These are phyloP conservation scores for Sitophilus oryzae DNA, from an alignment of 1,140 invertebrate genomes.

Conservation along the genomic window DNA sequence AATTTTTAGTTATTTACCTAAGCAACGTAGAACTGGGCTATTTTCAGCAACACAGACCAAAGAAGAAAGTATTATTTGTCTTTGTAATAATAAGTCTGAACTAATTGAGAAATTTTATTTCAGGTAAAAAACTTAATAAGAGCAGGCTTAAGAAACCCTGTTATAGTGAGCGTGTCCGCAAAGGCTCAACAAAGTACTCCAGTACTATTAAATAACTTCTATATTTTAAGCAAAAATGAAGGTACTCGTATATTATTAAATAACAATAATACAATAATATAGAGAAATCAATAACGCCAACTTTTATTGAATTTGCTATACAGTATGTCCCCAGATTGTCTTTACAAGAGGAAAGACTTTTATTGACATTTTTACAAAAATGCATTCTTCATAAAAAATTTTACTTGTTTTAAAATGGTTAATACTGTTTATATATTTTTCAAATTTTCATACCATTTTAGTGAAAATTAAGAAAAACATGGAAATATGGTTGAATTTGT, in stretches of 20 bases:
- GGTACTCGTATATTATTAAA: no score
- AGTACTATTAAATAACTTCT: constrained; percentile 77
- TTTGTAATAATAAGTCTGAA: neutral
- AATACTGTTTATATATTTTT: no score
- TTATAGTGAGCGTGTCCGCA: constrained; percentile 84
- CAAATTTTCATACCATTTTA: no score
- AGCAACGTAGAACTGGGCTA: constrained; percentile 89
- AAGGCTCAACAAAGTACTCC: constrained; percentile 77
- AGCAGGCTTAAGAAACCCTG: constrained; percentile 92
- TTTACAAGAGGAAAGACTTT: no score
- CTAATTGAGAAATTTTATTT: neutral
- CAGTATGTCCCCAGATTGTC: no score
- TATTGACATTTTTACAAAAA: no score
- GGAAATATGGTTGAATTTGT: no score
- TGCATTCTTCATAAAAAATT: no score
- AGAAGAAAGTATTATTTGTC: constrained; percentile 46
- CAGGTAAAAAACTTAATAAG: constrained; percentile 71
- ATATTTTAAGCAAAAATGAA: constrained; percentile 71
- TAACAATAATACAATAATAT: no score
- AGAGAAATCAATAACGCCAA: constrained; percentile 40
- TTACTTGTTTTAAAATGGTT: no score
- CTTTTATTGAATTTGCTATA: neutral
- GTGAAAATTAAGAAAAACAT: no score
- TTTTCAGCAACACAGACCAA: constrained; percentile 99
- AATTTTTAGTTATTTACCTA: constrained; percentile 86